A percentile compares a stretch with the other conserved stretches of the same genome.
phyloP scores from a whole-genome alignment of 1,140 invertebrate genomes.

The Musca vetustissima region DNA sequence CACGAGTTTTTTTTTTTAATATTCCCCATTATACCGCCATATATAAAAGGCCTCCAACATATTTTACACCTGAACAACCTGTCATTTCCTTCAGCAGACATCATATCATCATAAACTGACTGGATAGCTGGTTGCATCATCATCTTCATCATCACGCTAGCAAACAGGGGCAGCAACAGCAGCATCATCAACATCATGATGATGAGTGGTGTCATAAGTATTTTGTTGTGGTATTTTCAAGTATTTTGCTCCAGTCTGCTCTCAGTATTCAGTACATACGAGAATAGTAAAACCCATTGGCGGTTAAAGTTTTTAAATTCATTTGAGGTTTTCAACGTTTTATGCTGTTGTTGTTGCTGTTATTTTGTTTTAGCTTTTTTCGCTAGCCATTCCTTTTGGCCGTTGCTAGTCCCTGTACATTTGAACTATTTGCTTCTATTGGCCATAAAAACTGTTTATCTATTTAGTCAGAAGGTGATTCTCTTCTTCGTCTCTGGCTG shows the following conservation, averaged over 20 bases:
- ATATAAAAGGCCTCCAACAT: too few relatives aligned
- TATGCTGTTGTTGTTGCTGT: too few relatives aligned
- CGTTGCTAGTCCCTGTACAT: background rate
- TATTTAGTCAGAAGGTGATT: constrained; percentile 11
- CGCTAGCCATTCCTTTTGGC: background rate
- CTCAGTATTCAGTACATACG: too few relatives aligned
- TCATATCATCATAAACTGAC: background rate
- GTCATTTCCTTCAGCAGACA: too few relatives aligned
- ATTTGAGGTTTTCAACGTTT: background rate
- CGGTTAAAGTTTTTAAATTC: constrained; percentile 10
- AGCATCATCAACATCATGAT: background rate
- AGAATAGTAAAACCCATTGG: too few relatives aligned
- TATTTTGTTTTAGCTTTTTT: too few relatives aligned
- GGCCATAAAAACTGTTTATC: constrained; percentile 7
- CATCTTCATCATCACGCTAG: background rate
- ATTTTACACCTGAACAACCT: too few relatives aligned
- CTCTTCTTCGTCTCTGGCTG: too few relatives aligned
- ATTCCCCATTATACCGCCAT: too few relatives aligned
- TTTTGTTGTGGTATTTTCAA: constrained; percentile 19
- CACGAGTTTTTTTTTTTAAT: too few relatives aligned
- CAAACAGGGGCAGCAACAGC: background rate
- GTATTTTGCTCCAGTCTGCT: background rate
- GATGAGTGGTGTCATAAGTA: constrained; percentile 10
- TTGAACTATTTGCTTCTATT: background rate
- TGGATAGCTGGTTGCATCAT: background rate